Evolutionary conservation across 1,140 invertebrate genomes (phyloP).

Genomic region (Hyles euphorbiae): DNA sequence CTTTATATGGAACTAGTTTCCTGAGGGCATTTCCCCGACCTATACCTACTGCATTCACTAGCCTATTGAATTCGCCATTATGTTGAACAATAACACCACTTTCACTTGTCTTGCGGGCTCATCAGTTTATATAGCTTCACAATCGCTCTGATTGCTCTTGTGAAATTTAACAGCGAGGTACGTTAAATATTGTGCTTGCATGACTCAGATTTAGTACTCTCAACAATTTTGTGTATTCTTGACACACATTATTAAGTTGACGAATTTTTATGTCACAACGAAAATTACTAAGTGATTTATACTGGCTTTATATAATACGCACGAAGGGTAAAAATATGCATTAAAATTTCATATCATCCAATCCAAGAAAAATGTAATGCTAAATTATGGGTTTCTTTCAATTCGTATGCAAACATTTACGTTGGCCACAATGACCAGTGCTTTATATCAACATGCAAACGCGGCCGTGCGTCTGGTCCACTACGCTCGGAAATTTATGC

Average conservation of each 20-base stretch:
- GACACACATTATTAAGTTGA: no score
- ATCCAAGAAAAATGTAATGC: not conserved
- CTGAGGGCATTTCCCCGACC: constrained; percentile 40
- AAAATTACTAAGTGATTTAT: no score
- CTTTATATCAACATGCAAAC: constrained; percentile 14
- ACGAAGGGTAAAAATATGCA: no score
- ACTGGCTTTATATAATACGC: no score
- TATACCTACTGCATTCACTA: constrained; percentile 13
- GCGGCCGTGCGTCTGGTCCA: constrained; percentile 9
- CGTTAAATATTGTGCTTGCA: no score
- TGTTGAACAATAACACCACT: not conserved
- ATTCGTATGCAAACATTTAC: constrained; percentile 14
- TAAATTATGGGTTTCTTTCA: constrained; percentile 7
- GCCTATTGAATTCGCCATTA: constrained; percentile 19
- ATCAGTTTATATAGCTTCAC: no score
- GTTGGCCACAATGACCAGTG: constrained; percentile 15
- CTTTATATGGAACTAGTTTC: constrained; percentile 66
- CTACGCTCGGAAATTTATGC: constrained; percentile 23
- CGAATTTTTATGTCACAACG: no score
- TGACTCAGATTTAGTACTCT: no score
- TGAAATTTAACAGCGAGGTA: no score
- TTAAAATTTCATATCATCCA: no score
- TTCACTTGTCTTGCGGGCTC: constrained; percentile 1
- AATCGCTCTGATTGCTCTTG: no score
- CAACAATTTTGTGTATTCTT: no score